Evolutionary conservation across 2,888 invertebrate genomes (phyloP), one percentile per base, ranked within the genome.

Genomic region (Villa cingulata): DNA sequence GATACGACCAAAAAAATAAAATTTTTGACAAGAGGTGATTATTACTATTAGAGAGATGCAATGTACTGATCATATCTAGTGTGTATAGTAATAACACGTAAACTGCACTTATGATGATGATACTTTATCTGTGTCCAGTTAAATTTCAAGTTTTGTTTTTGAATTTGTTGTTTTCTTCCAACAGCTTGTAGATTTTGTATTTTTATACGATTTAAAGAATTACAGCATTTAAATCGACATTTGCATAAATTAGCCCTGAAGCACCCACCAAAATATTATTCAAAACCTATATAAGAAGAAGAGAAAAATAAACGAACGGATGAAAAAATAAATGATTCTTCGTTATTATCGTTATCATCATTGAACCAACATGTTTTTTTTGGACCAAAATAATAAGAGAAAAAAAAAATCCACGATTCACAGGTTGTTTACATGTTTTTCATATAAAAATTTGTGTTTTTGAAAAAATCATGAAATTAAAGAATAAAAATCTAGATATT

Each of bases 181-280:
- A 37, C 37, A 37, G 37, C 17, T 41, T 46, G 41, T 46, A 37
- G 46, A 41, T 18, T 18, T 46, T 46, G 41, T 46, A 42, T 46
- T 41, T 42, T 42, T 46, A 42, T 46, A 46, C 42, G 46, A 42
- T 41, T 27, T 16, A 23, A 18, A n/a, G 37, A 46, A 46, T 46
- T 46, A 46, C 46, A 46, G 41, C 41, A 41, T 46, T 46, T 46
- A 46, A 46, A 46, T 46, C 41, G 46, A 46, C 41, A 46, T 46
- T 46, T 46, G 46, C 46, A 46, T 46, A 46, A 46, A 46, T 46
- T 46, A 46, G 41, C 23, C 42, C 14, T 27, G 29, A 41, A 18
- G 29, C 29, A 32, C 29, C 29, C 29, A 32, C 29, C 29, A 32
- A 32, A 32, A 32, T 12, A 32, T 32, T 12, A n/a, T 27, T 27